These are phyloP conservation scores for Varecia variegata DNA, from an alignment of 2,797 vertebrate species.

Conservation along the genomic window DNA sequence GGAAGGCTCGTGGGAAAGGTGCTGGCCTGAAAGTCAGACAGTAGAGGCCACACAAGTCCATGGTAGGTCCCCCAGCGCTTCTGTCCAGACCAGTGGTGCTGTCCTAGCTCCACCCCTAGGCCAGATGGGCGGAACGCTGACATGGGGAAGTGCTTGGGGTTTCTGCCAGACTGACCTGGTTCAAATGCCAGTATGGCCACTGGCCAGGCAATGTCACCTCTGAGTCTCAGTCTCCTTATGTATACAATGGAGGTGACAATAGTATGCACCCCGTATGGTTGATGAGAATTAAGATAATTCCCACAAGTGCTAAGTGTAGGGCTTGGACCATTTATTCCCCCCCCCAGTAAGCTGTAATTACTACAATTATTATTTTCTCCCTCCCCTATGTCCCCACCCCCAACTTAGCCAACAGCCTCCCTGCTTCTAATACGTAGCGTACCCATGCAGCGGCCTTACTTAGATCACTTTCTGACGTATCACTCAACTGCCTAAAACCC, in stretches of 20 bases:
- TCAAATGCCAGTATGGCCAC: not conserved
- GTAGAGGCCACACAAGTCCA: not conserved
- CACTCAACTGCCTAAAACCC: not conserved
- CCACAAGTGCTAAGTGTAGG: not conserved
- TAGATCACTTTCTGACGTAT: not conserved
- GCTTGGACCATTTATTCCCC: not conserved
- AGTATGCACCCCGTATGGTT: not conserved
- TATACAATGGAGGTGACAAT: not conserved
- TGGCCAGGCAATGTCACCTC: not conserved
- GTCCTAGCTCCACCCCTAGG: not conserved
- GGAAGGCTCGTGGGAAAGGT: not conserved
- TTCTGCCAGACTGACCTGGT: not conserved
- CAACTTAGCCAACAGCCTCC: not conserved
- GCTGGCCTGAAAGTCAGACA: not conserved
- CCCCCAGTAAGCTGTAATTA: not conserved
- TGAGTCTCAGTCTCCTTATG: not conserved
- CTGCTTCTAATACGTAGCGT: not conserved
- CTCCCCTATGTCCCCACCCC: not conserved
- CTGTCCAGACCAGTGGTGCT: rapidly evolving
- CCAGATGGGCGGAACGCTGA: not conserved
- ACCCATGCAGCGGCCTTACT: not conserved
- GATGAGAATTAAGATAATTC: not conserved
- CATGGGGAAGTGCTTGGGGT: not conserved
- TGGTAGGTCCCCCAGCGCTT: rapidly evolving
- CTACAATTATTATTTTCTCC: not conserved